These are phyloP conservation scores for Ageneiosus marmoratus DNA, from an alignment of 2,113 vertebrate species.

Conservation along the genomic window DNA sequence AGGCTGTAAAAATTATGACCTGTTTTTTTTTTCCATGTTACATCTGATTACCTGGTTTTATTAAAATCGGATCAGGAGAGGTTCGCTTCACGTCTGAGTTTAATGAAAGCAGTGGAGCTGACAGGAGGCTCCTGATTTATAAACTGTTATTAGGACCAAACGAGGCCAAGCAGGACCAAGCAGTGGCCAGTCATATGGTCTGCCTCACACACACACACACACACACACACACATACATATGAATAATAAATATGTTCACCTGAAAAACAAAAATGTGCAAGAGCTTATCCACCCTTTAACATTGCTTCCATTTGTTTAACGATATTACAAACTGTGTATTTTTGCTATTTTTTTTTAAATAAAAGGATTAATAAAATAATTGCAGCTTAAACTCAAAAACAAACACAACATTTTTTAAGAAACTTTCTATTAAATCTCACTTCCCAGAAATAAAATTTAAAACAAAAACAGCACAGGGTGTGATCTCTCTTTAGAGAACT, in stretches of 20 bases:
- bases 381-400: no score
- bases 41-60: constrained; percentile 79
- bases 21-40: constrained; percentile 65
- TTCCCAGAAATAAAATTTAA: neutral
- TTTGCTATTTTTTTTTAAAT: constrained; percentile 6
- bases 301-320: neutral
- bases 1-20: constrained; percentile 69
- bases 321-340: neutral
- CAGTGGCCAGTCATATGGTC: constrained; percentile 46
- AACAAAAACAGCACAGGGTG: neutral
- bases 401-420: neutral
- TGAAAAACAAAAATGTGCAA: constrained; percentile 68
- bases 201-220: constrained; percentile 11
- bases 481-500: neutral
- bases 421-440: neutral
- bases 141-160: constrained; percentile 74
- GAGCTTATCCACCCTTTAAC: constrained; percentile 33
- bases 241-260: constrained; percentile 80
- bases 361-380: neutral
- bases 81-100: constrained; percentile 70
- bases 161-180: constrained; percentile 48
- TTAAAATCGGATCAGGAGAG: constrained; percentile 79
- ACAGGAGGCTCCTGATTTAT: constrained; percentile 80
- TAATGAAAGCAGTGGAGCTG: constrained; percentile 76
- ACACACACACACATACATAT: constrained; percentile 61